These are phyloP conservation scores for Ateles fusciceps DNA, from an alignment of 2,797 vertebrate species.

Conservation along the genomic window DNA sequence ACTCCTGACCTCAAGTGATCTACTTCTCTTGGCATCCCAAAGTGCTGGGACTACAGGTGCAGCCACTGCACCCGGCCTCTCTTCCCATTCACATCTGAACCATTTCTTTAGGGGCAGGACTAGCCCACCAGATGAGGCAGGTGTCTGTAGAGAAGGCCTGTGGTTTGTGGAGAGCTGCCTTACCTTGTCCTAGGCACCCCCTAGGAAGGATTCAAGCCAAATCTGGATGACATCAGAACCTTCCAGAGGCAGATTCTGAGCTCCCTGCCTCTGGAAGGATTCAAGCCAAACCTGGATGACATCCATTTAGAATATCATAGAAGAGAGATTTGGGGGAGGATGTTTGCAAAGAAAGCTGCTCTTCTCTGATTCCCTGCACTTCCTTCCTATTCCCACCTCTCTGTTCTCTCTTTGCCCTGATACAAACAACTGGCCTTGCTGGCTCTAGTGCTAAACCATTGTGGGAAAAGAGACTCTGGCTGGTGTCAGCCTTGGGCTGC, in stretches of 20 bases:
- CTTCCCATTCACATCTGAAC: neutral
- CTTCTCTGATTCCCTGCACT: neutral
- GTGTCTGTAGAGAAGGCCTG: neutral
- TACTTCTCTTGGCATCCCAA: neutral
- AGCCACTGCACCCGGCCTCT: neutral
- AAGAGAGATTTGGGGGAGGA: neutral
- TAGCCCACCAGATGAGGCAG: neutral
- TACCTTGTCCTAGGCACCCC: fast-evolving
- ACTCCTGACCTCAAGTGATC: neutral
- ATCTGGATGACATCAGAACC: neutral
- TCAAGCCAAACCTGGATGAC: neutral
- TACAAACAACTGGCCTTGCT: neutral
- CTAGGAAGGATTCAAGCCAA: neutral
- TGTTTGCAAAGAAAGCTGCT: neutral
- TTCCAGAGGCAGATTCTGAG: neutral
- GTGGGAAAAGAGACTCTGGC: neutral
- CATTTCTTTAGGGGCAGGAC: neutral
- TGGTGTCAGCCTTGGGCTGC: neutral
- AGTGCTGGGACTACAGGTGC: neutral
- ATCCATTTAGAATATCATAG: neutral
- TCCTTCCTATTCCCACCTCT: neutral
- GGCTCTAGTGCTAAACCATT: neutral
- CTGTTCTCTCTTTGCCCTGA: neutral
- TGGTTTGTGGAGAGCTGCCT: neutral
- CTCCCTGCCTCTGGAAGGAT: neutral